Evolutionary conservation across 2,113 vertebrate species (phyloP), one percentile per base, ranked within the genome.

Genomic region (Gymnarchus niloticus): DNA sequence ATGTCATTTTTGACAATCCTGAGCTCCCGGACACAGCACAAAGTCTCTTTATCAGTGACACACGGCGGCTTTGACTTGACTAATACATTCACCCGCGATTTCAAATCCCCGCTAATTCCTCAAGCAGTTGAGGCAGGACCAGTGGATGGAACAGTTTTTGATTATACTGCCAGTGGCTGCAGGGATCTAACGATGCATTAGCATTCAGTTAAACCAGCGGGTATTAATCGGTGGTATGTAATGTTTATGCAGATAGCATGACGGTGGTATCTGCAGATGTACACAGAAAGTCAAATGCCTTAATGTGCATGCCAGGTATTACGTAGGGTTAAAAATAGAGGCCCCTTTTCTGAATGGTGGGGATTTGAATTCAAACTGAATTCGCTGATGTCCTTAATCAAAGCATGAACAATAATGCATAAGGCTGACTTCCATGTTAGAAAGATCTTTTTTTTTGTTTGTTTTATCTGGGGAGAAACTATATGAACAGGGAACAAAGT

Each of bases 1-100:
- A 94, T 93, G 91, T 92, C 91, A 90, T 89, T 81, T 90, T 90
- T 86, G 85, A 90, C 90, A 91, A 92, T 91, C 90, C 90, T 93
- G 92, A 92, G 92, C 91, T 89, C 88, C 87, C 86, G 83, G 90
- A 92, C 89, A 89, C 87, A 69, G 89, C 80, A 87, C 91, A 87
- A 87, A 92, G 91, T 86, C 85, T 85, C 87, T 91, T 86, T 88
- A 91, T 92, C 91, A 77, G 87, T 90, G 85, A 86, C 83, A 86
- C 88, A 88, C 87, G 87, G 88, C 83, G 87, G 91, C 90, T 86
- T 90, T 88, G 88, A 88, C 89, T 91, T 87, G 83, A 90, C 91
- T 90, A 87, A 87, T 91, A 90, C 91, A 91, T 92, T 87, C 88
- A 89, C 88, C 87, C 86, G 4, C 83, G 81, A 87, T 87, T 81